Evolutionary conservation across 2,113 vertebrate genomes (phyloP), one percentile per base, ranked within the genome.

Genomic region (Stercorarius parasiticus): DNA sequence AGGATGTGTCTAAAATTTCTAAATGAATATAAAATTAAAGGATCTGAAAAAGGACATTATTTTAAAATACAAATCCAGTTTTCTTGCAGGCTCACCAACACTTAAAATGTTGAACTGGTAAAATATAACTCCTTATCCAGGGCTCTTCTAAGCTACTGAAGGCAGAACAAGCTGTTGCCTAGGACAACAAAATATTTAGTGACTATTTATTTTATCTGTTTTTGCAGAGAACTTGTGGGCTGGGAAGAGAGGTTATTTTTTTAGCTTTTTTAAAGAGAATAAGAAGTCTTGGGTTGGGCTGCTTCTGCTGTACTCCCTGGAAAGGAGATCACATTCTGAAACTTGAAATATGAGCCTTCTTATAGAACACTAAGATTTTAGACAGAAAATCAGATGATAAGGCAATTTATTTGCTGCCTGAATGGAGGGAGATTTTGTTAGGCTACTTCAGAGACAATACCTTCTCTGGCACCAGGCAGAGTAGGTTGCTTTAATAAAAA

Each of bases 131-230:
- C 76, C 92, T 81, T 95, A 77, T 88, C 65, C 58, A 56, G 23
- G 36, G 32, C 64, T 95, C 36, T 86, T 93, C 66, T 85, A 67
- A 96, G 82, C 34, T 82, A 73, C 32, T 72, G 52, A 90, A 96
- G 52, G 87, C n/a, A 88, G 82, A 95, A 93, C 64, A 93, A 97
- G 87, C 84, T 95, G 96, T 97, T 98, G 95, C 96, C 96, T 85
- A 94, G 88, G 89, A 94, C 79, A 97, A 97, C 86, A 97, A 93
- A 96, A 92, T 95, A 88, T 96, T 96, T 96, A 88, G 90, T 23
- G 70, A 93, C 36, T 73, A 49, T 91, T 93, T 85, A 78, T 94
- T 96, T 96, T 49, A 92, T 93, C 86, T 85, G 43, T 6, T 84
- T 97, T 86, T 69, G 49, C 49, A 90, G 47, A 92, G 56, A 91